phyloP scores from a whole-genome alignment of 2,113 vertebrate genomes.

The Sebastes schlegelii region DNA sequence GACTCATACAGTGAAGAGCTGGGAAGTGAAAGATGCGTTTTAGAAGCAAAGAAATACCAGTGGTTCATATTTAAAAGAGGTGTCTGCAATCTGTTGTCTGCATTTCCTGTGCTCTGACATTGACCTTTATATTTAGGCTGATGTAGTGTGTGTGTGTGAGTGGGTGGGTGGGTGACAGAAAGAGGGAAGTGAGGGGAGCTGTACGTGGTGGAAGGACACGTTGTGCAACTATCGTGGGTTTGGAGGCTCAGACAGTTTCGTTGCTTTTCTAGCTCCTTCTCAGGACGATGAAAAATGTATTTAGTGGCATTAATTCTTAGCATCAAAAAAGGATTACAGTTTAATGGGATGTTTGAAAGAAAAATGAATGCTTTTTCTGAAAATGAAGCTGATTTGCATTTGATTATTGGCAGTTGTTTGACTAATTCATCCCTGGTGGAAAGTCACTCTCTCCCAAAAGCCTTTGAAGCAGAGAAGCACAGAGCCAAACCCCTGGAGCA shows the following conservation, averaged over 20 bases:
- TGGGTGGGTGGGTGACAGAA: not conserved
- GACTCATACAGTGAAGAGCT: not conserved
- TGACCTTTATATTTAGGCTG: conserved; percentile 34
- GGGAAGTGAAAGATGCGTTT: conserved; percentile 37
- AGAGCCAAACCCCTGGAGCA: not conserved
- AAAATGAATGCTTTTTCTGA: not conserved
- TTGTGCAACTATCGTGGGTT: conserved; percentile 24
- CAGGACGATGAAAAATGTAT: not conserved
- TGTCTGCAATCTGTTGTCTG: too few relatives aligned
- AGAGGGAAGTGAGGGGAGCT: not conserved
- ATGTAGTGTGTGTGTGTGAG: not conserved
- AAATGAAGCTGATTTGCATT: conserved; percentile 6
- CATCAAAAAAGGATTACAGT: not conserved
- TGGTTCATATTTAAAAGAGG: conserved; percentile 8
- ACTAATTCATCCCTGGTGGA: not conserved
- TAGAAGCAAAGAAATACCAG: conserved; percentile 1
- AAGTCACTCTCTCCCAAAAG: not conserved
- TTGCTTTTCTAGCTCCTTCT: not conserved
- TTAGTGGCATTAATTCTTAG: not conserved
- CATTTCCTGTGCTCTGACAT: conserved; percentile 46
- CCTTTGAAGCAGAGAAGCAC: not conserved
- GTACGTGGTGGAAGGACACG: conserved; percentile 40
- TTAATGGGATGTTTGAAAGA: not conserved
- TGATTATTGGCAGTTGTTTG: not conserved
- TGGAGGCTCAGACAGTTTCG: not conserved